Percentiles rank a stretch among this genome's conserved stretches.
Evolutionary conservation across 2,888 invertebrate genomes (phyloP).

Genomic region (Dione juno): DNA sequence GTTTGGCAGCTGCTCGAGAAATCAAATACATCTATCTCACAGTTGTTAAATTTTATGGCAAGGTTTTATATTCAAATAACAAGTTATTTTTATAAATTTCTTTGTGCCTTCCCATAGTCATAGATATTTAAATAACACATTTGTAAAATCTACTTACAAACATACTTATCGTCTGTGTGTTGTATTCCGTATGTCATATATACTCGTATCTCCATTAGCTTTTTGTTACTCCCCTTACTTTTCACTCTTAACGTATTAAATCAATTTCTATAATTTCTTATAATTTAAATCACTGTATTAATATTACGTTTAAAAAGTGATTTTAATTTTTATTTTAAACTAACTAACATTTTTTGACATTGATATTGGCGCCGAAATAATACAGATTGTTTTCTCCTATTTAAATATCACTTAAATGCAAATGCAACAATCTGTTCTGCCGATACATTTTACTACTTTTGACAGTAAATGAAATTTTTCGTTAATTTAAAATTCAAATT

Average conservation of each 20-base stretch:
- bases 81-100: too few relatives aligned
- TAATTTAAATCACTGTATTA: neutral
- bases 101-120: too few relatives aligned
- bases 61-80: too few relatives aligned
- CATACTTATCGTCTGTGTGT: neutral
- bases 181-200: neutral
- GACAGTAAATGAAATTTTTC: neutral
- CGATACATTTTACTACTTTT: neutral
- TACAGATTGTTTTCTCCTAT: neutral
- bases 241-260: neutral
- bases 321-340: neutral
- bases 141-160: conserved; percentile 15
- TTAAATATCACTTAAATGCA: neutral
- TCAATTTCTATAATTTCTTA: neutral
- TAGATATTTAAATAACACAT: too few relatives aligned
- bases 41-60: too few relatives aligned
- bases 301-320: neutral
- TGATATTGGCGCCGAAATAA: conserved; percentile 10
- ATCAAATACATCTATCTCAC: too few relatives aligned
- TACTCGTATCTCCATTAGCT: conserved; percentile 8
- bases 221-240: neutral
- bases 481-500: neutral
- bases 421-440: conserved; percentile 6
- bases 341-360: too few relatives aligned
- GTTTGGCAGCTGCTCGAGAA: too few relatives aligned